Base-by-base conservation (phyloP, 2,113 vertebrate genomes). In the Lampris megalopsis region DNA sequence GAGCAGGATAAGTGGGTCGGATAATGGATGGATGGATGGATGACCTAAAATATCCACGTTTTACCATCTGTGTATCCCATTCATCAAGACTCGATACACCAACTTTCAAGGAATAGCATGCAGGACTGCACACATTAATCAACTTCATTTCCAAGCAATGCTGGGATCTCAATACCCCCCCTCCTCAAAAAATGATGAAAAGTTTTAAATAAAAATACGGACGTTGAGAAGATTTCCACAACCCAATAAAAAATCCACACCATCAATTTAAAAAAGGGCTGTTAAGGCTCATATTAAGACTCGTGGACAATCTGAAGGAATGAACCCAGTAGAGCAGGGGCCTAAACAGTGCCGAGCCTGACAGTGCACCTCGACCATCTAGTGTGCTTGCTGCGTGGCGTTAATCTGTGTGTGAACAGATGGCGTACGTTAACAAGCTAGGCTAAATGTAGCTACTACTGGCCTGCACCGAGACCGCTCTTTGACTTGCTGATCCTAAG, bases 381-480 rank as follows among this genome's bases (percentile, higher is more conserved):
- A 43, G 71, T 56, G 48, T 45, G 9, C 43, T 65, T 87, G 78
- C 66, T 80, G 66, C 77, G 67, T 65, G 64, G 71, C 52, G 24
- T 45, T 91, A 91, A 90, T 89, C 86, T 87, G 64, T 77, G 85
- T 85, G 83, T 84, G 87, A 90, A 80, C 91, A 92, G 91, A 92
- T 92, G 91, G 89, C 74, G 52, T 3, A 36, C 56, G 50, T 84
- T 89, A 88, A 90, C 89, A 90, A 86, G 88, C 85, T 89, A 83
- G 78, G 86, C 91, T 91, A 89, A 90, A 91, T 89, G 89, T 78
- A 91, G 84, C 84, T 87, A 75, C 82, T 73, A 80, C 58, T 89
- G 90, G 85, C 88, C 83, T 59, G 70, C 69, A 45, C 74, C 81
- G 83, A 66, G 56, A 85, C 79, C 87, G 84, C 89, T 89, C 88